These are phyloP conservation scores for Scaptomyza pallida DNA, from an alignment of 1,140 invertebrate genomes.

Conservation along the genomic window DNA sequence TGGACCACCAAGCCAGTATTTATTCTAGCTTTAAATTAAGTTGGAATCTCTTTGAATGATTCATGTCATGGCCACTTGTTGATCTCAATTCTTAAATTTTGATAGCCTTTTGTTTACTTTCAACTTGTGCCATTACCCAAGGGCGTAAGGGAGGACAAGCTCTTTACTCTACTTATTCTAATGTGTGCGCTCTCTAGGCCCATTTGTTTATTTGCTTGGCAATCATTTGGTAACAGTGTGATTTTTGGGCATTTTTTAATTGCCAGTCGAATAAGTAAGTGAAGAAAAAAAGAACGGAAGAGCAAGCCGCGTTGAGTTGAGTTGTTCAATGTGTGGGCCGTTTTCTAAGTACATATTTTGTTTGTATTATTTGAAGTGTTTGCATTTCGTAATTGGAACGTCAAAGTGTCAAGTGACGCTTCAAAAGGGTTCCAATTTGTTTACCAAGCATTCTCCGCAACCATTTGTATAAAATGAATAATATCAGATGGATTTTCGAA, in stretches of 20 bases:
- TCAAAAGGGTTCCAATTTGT: conserved; percentile 46
- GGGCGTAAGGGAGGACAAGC: neutral
- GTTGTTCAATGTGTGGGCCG: conserved; percentile 48
- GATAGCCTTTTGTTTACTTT: conserved; percentile 52
- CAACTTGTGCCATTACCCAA: conserved; percentile 20
- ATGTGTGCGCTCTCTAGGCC: conserved; percentile 46
- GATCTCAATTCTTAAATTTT: conserved; percentile 29
- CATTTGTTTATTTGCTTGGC: conserved; percentile 57
- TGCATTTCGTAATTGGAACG: conserved; percentile 79
- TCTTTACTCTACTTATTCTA: conserved; percentile 58
- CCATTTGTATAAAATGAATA: neutral
- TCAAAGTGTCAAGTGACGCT: conserved; percentile 69
- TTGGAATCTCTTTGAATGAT: conserved; percentile 14
- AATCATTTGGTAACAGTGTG: conserved; percentile 62
- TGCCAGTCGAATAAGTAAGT: conserved; percentile 8
- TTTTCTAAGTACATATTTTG: conserved; percentile 55
- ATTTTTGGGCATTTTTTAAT: conserved; percentile 54
- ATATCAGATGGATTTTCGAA: neutral
- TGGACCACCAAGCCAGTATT: conserved; percentile 44
- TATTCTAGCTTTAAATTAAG: neutral
- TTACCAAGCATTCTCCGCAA: conserved; percentile 28
- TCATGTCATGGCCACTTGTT: conserved; percentile 72
- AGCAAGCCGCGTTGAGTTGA: conserved; percentile 12
- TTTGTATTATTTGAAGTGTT: conserved; percentile 76
- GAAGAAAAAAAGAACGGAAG: conserved; percentile 26